These are phyloP conservation scores for Hirtodrosophila alboralis DNA, from an alignment of 2,888 invertebrate genomes.

Conservation along the genomic window DNA sequence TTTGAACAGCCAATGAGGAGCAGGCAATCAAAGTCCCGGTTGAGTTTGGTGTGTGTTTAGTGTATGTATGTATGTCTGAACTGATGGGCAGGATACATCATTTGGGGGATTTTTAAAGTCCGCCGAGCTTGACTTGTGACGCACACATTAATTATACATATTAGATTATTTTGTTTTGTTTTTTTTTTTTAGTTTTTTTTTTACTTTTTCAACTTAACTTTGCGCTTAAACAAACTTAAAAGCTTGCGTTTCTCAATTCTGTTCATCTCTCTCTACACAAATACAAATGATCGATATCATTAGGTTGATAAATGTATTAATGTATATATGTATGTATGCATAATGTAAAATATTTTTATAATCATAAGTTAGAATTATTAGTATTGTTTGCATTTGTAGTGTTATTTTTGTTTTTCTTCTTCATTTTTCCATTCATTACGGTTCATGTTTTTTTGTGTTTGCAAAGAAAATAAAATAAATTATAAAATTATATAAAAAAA, in stretches of 20 bases:
- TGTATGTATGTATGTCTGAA: conserved; percentile 19
- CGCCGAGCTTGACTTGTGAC: conserved; percentile 21
- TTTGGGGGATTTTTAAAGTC: conserved; percentile 5
- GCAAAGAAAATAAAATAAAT: conserved; percentile 37
- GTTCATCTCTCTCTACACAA: conserved; percentile 24
- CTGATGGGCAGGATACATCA: conserved; percentile 2
- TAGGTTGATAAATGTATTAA: conserved; percentile 34
- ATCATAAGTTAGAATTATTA: conserved; percentile 55
- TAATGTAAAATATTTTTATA: conserved; percentile 49
- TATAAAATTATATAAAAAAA: conserved; percentile 27
- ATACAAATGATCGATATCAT: conserved; percentile 13
- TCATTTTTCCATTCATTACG: conserved; percentile 2
- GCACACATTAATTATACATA: conserved; percentile 20
- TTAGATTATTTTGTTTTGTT: conserved; percentile 1
- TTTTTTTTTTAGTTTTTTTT: conserved; percentile 4
- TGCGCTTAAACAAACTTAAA: conserved; percentile 48
- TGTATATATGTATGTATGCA: conserved; percentile 27
- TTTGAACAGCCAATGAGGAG: conserved; percentile 37
- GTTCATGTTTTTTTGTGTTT: too few relatives aligned
- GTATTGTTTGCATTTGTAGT: conserved; percentile 14
- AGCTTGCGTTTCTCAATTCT: conserved; percentile 31
- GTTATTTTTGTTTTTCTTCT: conserved; percentile 13
- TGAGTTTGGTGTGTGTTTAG: conserved; percentile 23
- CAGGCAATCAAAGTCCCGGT: too few relatives aligned
- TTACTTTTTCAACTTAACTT: conserved; percentile 45